Base-by-base conservation (phyloP, 1,140 invertebrate genomes). In the Lordiphosa clarofinis region DNA sequence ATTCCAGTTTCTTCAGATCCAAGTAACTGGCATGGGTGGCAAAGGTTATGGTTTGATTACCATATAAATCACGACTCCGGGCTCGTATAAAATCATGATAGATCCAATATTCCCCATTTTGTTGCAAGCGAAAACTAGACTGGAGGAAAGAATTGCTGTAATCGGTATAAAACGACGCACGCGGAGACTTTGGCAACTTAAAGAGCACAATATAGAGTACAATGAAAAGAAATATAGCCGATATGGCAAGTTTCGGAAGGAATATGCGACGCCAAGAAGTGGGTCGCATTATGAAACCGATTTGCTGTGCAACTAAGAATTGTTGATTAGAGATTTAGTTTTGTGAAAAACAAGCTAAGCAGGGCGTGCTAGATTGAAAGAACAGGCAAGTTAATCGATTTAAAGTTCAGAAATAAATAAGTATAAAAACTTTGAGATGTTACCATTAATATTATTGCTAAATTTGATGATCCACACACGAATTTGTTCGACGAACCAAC, bases 21-120 rank as follows among this genome's bases (percentile, higher is more conserved):
- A 33, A 19, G 8, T 56, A 69, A 1, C 19, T 57, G 15, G 55
- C 69, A 19, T 73, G 56, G 7, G 56, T 64, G 11, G 60, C 55
- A 4, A 69, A 13, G 5, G 69, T 73, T 9, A 73, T 12, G 6
- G 46, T 60, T 3, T 33, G 31, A 19, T 64, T 69, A 1, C 39
- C 37, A 1, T 12, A 15, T 5, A 39, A 1, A 0, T 11, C 6
- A 1, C 8, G 5, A 6, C 3, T 36, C 0, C 10, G 0, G 3
- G 65, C 48, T 1, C 8, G 12, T n/a, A 73, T 56, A 15, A 60
- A 69, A 4, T 65, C 13, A 33, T 65, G 37, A 11, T 35, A 37
- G 13, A 73, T 65, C 69, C 69, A 73, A 13, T 65, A 69, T 4
- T 69, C 38, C 9, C 69, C 65, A 56, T 64, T 69, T 33, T 73